Evolutionary conservation across 2,888 invertebrate species (phyloP).

Genomic region (Lasioglossum calceatum): DNA sequence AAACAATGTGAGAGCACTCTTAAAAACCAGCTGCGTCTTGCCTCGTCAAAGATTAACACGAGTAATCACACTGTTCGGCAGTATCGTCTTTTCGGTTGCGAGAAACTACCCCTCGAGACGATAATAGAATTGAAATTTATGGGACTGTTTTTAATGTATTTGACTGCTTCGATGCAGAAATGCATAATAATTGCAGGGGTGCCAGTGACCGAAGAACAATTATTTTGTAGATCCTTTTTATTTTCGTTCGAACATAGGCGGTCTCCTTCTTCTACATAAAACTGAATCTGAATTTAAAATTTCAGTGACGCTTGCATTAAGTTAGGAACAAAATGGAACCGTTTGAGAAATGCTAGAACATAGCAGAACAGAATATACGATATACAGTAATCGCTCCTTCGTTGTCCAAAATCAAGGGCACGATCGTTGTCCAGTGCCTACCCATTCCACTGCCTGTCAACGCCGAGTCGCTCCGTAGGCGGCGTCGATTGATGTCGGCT

Average conservation of each 20-base stretch:
- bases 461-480: too few species aligned
- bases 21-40: neutral
- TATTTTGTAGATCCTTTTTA: neutral
- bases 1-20: slow-evolving; percentile 13
- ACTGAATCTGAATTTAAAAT: neutral
- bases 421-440: too few species aligned
- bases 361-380: neutral
- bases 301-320: neutral
- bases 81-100: neutral
- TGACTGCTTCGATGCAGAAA: neutral
- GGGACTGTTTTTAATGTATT: neutral
- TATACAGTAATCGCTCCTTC: too few species aligned
- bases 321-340: neutral
- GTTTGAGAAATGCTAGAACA: neutral
- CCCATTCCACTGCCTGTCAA: too few species aligned
- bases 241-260: neutral
- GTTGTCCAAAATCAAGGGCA: too few species aligned
- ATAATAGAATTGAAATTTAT: neutral
- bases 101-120: neutral
- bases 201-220: neutral
- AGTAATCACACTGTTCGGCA: neutral
- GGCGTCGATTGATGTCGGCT: too few species aligned
- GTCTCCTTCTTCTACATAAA: neutral
- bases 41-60: neutral
- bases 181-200: neutral